Evolutionary conservation across 2,888 invertebrate genomes (phyloP), one percentile per base, ranked within the genome.

Genomic region (Diaperis boleti): DNA sequence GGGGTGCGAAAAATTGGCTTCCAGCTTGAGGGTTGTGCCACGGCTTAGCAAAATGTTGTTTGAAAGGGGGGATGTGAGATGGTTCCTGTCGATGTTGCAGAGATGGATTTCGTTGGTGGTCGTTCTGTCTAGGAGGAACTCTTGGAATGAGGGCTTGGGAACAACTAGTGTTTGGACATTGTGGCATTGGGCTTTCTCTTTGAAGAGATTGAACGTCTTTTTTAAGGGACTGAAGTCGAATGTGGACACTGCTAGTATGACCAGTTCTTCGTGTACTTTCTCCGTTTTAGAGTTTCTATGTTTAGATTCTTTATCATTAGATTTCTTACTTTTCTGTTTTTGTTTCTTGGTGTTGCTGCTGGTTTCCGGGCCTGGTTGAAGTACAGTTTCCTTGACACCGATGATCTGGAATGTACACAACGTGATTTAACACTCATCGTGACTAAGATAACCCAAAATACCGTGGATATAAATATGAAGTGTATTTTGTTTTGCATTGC

Each of bases 1-100:
- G 1, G 76, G 76, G 0, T 70, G 69, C 55, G 74, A 44, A 10
- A 75, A 63, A 37, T 67, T 70, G 10, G 72, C 73, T 39, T 74
- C 74, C 6, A 76, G 55, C 15, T 69, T 65, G 14, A 76, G 20
- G 22, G 69, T 66, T 0, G 74, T 75, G 7, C 64, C 68, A 2
- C 14, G 47, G 8, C 3, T n/a, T 2, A 62, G 10, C 14, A 62
- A 39, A 47, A 22, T 2, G 0, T 15, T 10, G 11, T 55, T 54
- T 15, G 17, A 29, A 8, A 56, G 26, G 8, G 55, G 42, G 0
- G 56, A 49, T 10, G 14, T n/a, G n/a, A 7, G 20, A 6, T 11
- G n/a, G 6, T 39, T 7, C n/a, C 7, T 15, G 13, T 20, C 22
- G 1, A 26, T n/a, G 7, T 22, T 14, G 15, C 7, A 26, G 7